These are phyloP conservation scores for Halichoerus grypus DNA, from an alignment of 2,113 vertebrate genomes.

Conservation along the genomic window DNA sequence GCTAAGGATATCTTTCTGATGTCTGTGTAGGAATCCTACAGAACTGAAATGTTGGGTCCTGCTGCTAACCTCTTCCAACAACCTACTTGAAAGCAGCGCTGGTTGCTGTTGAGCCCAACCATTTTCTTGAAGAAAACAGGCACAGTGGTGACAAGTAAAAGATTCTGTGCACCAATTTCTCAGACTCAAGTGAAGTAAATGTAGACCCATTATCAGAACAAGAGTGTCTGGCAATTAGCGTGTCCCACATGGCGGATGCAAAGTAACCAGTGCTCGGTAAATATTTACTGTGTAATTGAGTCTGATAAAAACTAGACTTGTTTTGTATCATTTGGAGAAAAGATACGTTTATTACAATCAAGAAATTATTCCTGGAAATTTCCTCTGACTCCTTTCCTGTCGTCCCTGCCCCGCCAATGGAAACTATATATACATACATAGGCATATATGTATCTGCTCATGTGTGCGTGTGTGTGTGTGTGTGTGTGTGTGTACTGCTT, in stretches of 20 bases:
- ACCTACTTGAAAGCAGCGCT: neutral
- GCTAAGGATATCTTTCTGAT: neutral
- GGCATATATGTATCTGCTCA: neutral
- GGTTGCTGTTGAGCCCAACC: neutral
- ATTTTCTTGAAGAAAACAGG: neutral
- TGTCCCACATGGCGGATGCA: neutral
- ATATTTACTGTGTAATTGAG: neutral
- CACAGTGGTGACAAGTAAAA: neutral
- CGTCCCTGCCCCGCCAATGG: neutral
- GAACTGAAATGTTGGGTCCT: neutral
- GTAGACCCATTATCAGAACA: neutral
- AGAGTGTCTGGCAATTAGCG: neutral
- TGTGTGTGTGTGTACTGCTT: neutral
- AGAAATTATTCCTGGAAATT: neutral
- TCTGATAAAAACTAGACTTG: neutral
- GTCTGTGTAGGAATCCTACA: neutral
- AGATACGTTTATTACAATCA: neutral
- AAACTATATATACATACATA: neutral
- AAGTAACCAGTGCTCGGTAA: neutral
- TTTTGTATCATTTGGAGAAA: neutral
- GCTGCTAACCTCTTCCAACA: neutral
- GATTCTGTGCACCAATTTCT: neutral
- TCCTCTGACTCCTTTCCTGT: neutral
- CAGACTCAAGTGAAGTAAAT: neutral
- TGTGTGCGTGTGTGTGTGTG: fast-evolving